phyloP scores from a whole-genome alignment of 1,140 invertebrate species.

The Zaprionus nigranus region DNA sequence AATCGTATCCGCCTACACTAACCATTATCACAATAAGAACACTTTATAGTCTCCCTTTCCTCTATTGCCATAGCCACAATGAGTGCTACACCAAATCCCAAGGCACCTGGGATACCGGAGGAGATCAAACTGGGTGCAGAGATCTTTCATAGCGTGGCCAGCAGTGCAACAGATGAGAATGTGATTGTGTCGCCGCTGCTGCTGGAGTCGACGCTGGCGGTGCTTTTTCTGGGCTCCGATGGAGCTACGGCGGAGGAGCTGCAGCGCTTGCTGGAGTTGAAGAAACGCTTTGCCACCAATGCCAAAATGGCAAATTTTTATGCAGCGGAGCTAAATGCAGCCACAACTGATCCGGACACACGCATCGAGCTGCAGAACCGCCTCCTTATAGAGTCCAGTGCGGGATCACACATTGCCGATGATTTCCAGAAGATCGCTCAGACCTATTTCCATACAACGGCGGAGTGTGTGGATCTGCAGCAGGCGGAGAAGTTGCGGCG shows the following conservation, averaged over 20 bases:
- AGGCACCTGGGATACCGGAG: constrained; percentile 1
- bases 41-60: not conserved
- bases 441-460: constrained; percentile 75
- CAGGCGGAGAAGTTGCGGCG: constrained; percentile 62
- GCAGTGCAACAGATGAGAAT: constrained; percentile 56
- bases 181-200: constrained; percentile 72
- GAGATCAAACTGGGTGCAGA: constrained; percentile 51
- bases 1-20: not conserved
- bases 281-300: constrained; percentile 74
- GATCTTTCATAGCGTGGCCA: constrained; percentile 61
- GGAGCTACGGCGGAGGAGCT: constrained; percentile 74
- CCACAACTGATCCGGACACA: constrained; percentile 57
- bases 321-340: constrained; percentile 58
- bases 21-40: too few relatives aligned
- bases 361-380: constrained; percentile 59
- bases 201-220: constrained; percentile 64
- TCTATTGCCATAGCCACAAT: constrained; percentile 35
- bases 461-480: constrained; percentile 60
- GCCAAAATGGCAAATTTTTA: constrained; percentile 82
- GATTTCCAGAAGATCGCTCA: constrained; percentile 79
- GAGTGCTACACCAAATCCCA: constrained; percentile 42
- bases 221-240: constrained; percentile 76
- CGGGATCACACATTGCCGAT: constrained; percentile 42
- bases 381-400: constrained; percentile 46
- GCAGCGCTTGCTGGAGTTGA: constrained; percentile 56